Base-by-base conservation (phyloP, 1,140 invertebrate genomes). In the Aphaenogaster ashmeadi region DNA sequence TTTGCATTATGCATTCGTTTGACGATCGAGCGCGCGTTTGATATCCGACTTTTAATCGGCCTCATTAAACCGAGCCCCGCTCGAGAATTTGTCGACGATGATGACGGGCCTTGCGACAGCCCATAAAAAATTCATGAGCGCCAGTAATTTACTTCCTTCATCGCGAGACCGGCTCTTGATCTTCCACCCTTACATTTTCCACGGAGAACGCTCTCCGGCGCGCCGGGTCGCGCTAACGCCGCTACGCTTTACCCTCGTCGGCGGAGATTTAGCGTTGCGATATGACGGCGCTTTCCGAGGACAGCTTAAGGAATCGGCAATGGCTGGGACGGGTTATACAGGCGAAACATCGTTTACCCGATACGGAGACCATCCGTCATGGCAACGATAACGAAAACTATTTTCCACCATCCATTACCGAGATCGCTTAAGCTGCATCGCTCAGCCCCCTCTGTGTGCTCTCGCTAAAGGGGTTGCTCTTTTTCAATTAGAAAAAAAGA, bases 371-470 rank as follows among this genome's bases (percentile, higher is more conserved):
- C 74, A 79, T 79, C 50, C 74, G 83, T 77, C 83, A 79, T 79
- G 83, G 75, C 75, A 54, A 79, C 75, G 83, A 77, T 86, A 79
- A 79, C 83, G 83, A 86, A 86, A 78, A 86, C 71, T 67, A 79
- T 79, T 78, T 78, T 86, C 83, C 60, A 79, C 72, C 83, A 86
- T 86, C 72, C 83, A 86, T 86, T 86, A 86, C 75, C n/a, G 69
- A 66, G 71, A 79, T 84, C 83, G 74, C 83, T 86, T 86, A 86
- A 86, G 62, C 80, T 60, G 80, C 71, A 79, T 79, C 83, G 72
- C 47, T 79, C 72, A 78, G 13, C 9, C 74, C 58, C 83, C 41
- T 50, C 41, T 11, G 74, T 56, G 13, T 58, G 18, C 41, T 60
- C 18, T 58, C 27, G 54, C 27, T 47, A 75, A 84, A 75, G 69